phyloP scores from a whole-genome alignment of 1,140 invertebrate species.

The Achatina immaculata region DNA sequence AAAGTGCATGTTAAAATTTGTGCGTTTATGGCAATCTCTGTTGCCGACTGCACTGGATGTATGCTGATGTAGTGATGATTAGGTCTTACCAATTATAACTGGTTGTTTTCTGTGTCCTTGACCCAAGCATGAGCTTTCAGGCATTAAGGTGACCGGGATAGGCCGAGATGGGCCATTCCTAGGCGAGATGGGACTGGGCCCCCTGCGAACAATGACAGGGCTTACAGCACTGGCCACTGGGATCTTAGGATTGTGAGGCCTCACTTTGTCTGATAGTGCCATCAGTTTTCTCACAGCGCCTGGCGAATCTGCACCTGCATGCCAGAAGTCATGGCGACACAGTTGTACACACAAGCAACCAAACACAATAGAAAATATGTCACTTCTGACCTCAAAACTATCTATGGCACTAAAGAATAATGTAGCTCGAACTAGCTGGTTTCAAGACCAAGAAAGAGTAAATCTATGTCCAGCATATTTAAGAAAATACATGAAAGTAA shows the following conservation, averaged over 20 bases:
- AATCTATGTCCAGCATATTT: no score
- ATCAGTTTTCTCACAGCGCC: slow-evolving; percentile 94
- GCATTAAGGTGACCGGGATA: slow-evolving; percentile 89
- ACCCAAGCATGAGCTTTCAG: slow-evolving; percentile 92
- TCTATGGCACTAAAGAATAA: no score
- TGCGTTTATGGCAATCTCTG: no score
- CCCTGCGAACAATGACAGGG: slow-evolving; percentile 75
- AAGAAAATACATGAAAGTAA: no score
- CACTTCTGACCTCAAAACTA: no score
- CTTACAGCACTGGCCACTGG: slow-evolving; percentile 54
- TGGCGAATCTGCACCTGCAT: slow-evolving; percentile 88
- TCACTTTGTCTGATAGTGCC: slow-evolving; percentile 86
- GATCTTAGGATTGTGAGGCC: slow-evolving; percentile 73
- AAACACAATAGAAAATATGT: no score
- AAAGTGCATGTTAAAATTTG: no score
- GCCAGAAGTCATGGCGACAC: slow-evolving; percentile 27
- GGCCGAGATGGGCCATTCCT: slow-evolving; percentile 73
- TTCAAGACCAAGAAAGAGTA: no score
- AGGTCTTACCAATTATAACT: slow-evolving; percentile 80
- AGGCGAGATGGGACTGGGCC: slow-evolving; percentile 76
- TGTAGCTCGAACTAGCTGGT: no score
- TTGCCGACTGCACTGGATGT: no score
- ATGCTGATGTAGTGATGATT: no score
- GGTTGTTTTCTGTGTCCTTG: slow-evolving; percentile 90
- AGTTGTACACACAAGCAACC: slow-evolving; percentile 25